phyloP scores from a whole-genome alignment of 2,888 invertebrate genomes.

The Ceramica pisi region DNA sequence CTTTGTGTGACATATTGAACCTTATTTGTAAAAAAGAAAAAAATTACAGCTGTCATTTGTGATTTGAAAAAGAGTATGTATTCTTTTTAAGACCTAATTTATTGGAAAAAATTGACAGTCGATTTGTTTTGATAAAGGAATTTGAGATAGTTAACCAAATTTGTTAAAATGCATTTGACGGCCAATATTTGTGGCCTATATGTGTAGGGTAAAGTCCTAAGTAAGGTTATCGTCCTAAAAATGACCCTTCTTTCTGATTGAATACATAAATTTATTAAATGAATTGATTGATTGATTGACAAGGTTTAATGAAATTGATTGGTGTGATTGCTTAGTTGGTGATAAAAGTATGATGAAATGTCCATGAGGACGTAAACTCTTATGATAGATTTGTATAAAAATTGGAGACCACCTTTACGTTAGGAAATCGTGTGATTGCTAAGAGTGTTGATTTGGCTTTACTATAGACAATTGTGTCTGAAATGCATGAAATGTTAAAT shows the following conservation, averaged over 20 bases:
- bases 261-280: neutral
- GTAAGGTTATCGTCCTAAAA: neutral
- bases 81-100: neutral
- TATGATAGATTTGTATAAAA: conserved; percentile 37
- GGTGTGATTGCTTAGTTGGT: neutral
- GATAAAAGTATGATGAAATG: conserved; percentile 2
- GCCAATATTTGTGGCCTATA: neutral
- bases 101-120: neutral
- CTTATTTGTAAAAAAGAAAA: conserved; percentile 42
- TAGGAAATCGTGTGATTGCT: conserved; percentile 21
- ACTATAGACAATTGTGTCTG: too few species aligned
- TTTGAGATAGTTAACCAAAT: neutral
- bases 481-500: neutral
- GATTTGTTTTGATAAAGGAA: neutral
- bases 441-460: neutral
- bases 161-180: neutral
- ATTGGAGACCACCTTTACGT: conserved; percentile 13
- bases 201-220: neutral
- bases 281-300: neutral
- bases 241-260: neutral
- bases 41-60: neutral
- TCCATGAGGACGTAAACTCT: conserved; percentile 28
- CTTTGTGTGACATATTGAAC: conserved; percentile 44
- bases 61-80: neutral
- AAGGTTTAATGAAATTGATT: conserved; percentile 1